Evolutionary conservation across 2,888 invertebrate species (phyloP).

Genomic region (Physocephala rufipes): DNA sequence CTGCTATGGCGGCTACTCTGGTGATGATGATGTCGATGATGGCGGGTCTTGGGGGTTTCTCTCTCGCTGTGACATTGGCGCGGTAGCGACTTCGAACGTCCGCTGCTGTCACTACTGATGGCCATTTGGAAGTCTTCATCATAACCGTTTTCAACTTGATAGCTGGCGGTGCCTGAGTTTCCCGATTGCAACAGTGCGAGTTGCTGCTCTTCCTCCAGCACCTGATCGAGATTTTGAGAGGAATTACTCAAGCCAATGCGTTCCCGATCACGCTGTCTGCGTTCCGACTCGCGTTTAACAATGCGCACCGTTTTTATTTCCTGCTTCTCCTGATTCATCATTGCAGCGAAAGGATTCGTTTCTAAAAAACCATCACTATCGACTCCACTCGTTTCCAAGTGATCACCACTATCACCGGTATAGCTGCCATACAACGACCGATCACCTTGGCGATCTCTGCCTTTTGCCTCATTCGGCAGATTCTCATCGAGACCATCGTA

Average conservation of each 20-base stretch:
- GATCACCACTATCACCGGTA: slow-evolving; percentile 62
- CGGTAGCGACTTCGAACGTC: slow-evolving; percentile 69
- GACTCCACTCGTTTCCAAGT: slow-evolving; percentile 62
- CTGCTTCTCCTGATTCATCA: slow-evolving; percentile 81
- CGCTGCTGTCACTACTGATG: slow-evolving; percentile 43
- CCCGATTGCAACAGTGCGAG: slow-evolving; percentile 41
- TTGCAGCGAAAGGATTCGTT: slow-evolving; percentile 67
- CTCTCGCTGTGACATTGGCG: slow-evolving; percentile 64
- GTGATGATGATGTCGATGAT: slow-evolving; percentile 50
- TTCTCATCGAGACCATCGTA: slow-evolving; percentile 51
- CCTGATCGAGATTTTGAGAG: slow-evolving; percentile 64
- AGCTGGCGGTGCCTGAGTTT: slow-evolving; percentile 38
- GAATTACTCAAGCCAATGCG: slow-evolving; percentile 68
- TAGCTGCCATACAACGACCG: slow-evolving; percentile 46
- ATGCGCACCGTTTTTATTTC: slow-evolving; percentile 94
- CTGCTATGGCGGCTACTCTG: slow-evolving; percentile 28
- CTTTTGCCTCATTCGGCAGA: slow-evolving; percentile 38
- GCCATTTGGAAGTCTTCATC: slow-evolving; percentile 50
- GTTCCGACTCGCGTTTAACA: slow-evolving; percentile 90
- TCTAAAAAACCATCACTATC: slow-evolving; percentile 65
- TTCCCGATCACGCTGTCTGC: slow-evolving; percentile 83
- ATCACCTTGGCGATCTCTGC: slow-evolving; percentile 24
- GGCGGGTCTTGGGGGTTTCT: slow-evolving; percentile 54
- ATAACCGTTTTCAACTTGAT: slow-evolving; percentile 37
- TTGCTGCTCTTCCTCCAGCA: slow-evolving; percentile 63